Percentiles rank a stretch among this genome's conserved stretches.
These are phyloP conservation scores for Heterohyrax brucei DNA, from an alignment of 2,797 vertebrate genomes.

Conservation along the genomic window DNA sequence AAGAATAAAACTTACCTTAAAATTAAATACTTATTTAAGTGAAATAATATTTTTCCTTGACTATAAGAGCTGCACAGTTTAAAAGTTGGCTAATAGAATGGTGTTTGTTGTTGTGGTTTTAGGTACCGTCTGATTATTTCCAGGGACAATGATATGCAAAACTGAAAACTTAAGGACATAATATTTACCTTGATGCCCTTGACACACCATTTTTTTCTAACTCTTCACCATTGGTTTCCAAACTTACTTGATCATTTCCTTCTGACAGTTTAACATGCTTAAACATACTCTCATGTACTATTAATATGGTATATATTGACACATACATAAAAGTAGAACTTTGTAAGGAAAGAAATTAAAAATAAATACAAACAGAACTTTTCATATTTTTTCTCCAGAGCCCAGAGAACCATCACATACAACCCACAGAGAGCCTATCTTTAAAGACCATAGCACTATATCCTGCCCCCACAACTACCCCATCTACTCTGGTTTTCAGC, in stretches of 20 bases:
- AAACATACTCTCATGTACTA: not conserved
- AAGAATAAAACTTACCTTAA: constrained; percentile 59
- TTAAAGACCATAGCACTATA: not conserved
- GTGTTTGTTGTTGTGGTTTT: not conserved
- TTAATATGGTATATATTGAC: not conserved
- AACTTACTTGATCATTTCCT: constrained; percentile 22
- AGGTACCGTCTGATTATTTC: constrained; percentile 40
- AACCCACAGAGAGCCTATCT: not conserved
- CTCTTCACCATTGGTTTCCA: not conserved
- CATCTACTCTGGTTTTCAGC: not conserved
- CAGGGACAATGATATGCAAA: not conserved
- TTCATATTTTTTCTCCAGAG: constrained; percentile 44
- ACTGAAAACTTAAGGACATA: constrained; percentile 6
- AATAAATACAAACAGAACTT: constrained; percentile 39
- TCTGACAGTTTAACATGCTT: not conserved
- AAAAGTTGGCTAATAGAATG: constrained; percentile 41
- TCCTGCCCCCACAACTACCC: not conserved
- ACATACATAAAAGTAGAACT: constrained; percentile 39
- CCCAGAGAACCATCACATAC: not conserved
- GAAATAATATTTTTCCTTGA: constrained; percentile 26
- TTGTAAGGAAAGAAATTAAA: constrained; percentile 58
- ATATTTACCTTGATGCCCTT: not conserved
- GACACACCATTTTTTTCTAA: constrained; percentile 17
- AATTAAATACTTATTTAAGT: constrained; percentile 14
- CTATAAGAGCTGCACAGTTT: not conserved